Base-by-base conservation (phyloP, 2,797 vertebrate species). In the Halcyon badia region DNA sequence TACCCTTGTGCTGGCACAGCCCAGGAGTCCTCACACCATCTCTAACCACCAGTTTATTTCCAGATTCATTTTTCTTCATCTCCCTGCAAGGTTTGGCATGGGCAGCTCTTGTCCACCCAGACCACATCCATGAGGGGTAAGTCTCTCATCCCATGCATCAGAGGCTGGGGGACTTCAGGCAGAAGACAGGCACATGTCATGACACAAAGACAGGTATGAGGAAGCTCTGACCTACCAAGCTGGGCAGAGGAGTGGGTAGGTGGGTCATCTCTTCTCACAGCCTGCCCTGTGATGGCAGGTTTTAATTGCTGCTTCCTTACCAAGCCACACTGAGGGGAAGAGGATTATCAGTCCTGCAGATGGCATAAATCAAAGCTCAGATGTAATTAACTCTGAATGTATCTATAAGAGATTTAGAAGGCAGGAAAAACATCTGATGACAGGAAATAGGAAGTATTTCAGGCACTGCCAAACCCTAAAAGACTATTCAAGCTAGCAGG, bases 321-420 rank as follows among this genome's bases (percentile, higher is more conserved):
- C 56, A 62, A 89, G 48, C 46, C 49, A 58, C 2, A 3, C 5
- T 7, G 28, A 15, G 30, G 6, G 17, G 20, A 22, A n/a, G 31
- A 26, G 64, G 85, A 93, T 90, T 96, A 91, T 81, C 80, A 80
- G 48, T 25, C 52, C 26, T 49, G 57, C 31, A 83, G 87, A 87
- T 42, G 71, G 60, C 0, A 6, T 26, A 21, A 87, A 75, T 80
- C 82, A 85, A 87, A 94, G 65, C 83, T 90, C 62, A 82, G 58
- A 54, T 30, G 56, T 95, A 86, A 95, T 88, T 91, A 90, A 87
- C 80, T 94, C 80, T 66, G 72, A 68, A 65, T 22, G n/a, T 65
- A 88, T 62, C 83, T 86, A 8, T 17, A 86, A 86, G 79, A 91
- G 65, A 91, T 69, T 72, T 90, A 90, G 80, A 72, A 89, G 39